Percentiles rank a stretch among this genome's conserved stretches.
These are phyloP conservation scores for Bombus confusus DNA, from an alignment of 1,140 invertebrate species.

Conservation along the genomic window DNA sequence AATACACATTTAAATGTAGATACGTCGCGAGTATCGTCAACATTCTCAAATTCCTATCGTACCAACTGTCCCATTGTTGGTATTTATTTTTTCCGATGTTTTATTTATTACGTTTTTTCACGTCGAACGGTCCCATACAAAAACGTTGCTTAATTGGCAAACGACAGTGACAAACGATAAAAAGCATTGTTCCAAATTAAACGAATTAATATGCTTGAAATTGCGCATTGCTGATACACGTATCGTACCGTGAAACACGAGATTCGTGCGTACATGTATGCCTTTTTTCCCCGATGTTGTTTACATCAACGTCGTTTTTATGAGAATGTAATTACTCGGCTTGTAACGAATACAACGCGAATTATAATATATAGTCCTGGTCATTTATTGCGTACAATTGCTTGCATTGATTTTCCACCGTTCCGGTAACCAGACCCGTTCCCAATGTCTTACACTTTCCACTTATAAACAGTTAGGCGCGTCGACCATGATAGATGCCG, in stretches of 20 bases:
- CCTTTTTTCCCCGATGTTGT: background rate
- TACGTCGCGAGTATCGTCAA: background rate
- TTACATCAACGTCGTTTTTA: conserved; percentile 16
- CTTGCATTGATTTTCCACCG: conserved; percentile 21
- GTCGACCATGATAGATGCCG: conserved; percentile 45
- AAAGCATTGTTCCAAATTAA: conserved; percentile 3
- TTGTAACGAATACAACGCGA: background rate
- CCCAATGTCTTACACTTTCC: conserved; percentile 32
- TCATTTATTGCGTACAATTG: conserved; percentile 16
- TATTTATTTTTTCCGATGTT: background rate
- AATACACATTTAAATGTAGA: background rate
- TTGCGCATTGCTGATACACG: conserved; percentile 10
- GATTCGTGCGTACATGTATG: too few species aligned
- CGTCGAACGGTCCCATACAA: background rate
- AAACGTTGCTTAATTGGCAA: background rate
- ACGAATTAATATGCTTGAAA: conserved; percentile 32
- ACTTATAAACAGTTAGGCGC: conserved; percentile 27
- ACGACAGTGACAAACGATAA: background rate
- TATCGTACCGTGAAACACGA: conserved; percentile 10
- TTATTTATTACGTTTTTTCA: background rate
- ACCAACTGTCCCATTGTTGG: background rate
- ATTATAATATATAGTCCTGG: conserved; percentile 1
- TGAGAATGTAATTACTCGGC: conserved; percentile 28
- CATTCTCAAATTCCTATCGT: too few species aligned
- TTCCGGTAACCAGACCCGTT: background rate